Evolutionary conservation across 1,140 invertebrate species (phyloP).

Genomic region (Acromyrmex heyeri): DNA sequence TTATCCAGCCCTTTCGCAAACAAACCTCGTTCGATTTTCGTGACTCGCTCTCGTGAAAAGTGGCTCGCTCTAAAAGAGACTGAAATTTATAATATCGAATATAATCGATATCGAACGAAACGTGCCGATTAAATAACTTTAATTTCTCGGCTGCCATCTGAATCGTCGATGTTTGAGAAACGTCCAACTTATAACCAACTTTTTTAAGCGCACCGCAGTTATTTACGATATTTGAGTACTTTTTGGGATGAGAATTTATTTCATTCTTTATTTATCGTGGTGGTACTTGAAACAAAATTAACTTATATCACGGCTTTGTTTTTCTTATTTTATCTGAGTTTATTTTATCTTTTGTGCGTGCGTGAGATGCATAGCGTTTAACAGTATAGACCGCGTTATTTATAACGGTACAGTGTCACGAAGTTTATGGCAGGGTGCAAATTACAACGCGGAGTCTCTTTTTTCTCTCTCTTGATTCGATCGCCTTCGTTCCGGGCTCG

Average conservation of each 20-base stretch:
- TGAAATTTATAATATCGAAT: conserved; percentile 26
- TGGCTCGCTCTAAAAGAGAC: neutral
- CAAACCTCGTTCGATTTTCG: conserved; percentile 12
- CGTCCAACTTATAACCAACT: neutral
- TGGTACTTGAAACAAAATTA: conserved; percentile 34
- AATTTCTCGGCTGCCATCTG: neutral
- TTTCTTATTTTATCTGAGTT: conserved; percentile 13
- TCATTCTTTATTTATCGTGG: conserved; percentile 16
- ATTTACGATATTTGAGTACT: neutral
- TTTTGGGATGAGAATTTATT: conserved; percentile 39
- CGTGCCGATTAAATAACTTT: neutral
- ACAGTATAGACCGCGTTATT: conserved; percentile 57
- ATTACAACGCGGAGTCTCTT: conserved; percentile 49
- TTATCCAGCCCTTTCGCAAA: conserved; percentile 49
- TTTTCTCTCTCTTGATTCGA: conserved; percentile 10
- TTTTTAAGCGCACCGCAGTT: neutral
- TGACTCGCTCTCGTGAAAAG: conserved; percentile 6
- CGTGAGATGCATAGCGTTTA: conserved; percentile 33
- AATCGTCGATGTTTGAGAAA: neutral
- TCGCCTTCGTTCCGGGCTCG: conserved; percentile 62
- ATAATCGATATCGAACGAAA: neutral
- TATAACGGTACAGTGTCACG: conserved; percentile 66
- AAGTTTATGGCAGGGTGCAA: conserved; percentile 64
- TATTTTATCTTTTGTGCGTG: conserved; percentile 1
- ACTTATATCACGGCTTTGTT: conserved; percentile 9